phyloP scores from a whole-genome alignment of 1,140 invertebrate genomes.

The Drosophila triauraria region DNA sequence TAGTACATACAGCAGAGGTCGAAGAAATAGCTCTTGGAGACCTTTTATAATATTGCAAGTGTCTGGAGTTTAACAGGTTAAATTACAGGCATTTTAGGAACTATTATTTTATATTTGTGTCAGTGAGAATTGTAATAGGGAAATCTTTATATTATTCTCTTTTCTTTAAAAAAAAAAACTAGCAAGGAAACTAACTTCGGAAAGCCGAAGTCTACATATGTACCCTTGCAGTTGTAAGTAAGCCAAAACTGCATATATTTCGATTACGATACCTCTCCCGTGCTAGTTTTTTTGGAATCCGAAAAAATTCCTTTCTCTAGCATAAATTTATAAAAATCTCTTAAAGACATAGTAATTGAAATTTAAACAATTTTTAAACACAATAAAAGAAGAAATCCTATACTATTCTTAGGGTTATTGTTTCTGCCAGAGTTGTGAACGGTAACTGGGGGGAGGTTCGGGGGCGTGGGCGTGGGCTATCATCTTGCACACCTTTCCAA shows the following conservation, averaged over 20 bases:
- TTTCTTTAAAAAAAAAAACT: not conserved
- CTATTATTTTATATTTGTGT: not conserved
- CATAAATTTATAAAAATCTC: no score
- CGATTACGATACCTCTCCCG: no score
- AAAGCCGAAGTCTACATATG: no score
- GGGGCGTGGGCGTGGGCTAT: conserved; percentile 37
- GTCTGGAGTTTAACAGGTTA: not conserved
- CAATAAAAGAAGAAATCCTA: not conserved
- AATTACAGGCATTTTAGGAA: not conserved
- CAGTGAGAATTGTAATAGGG: no score
- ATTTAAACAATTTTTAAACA: not conserved
- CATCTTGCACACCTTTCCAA: conserved; percentile 57
- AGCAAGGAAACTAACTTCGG: no score
- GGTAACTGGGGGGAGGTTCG: conserved; percentile 18
- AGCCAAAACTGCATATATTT: no score
- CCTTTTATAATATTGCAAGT: no score
- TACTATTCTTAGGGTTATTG: not conserved
- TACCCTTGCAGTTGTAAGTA: no score
- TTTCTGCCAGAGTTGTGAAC: conserved; percentile 9
- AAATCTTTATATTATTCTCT: no score
- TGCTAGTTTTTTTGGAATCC: no score
- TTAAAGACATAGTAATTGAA: no score
- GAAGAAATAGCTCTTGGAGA: not conserved
- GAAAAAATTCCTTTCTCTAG: no score
- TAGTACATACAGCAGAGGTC: conserved; percentile 18